Evolutionary conservation across 1,140 invertebrate species (phyloP).

Genomic region (Drosophila kepulauana): DNA sequence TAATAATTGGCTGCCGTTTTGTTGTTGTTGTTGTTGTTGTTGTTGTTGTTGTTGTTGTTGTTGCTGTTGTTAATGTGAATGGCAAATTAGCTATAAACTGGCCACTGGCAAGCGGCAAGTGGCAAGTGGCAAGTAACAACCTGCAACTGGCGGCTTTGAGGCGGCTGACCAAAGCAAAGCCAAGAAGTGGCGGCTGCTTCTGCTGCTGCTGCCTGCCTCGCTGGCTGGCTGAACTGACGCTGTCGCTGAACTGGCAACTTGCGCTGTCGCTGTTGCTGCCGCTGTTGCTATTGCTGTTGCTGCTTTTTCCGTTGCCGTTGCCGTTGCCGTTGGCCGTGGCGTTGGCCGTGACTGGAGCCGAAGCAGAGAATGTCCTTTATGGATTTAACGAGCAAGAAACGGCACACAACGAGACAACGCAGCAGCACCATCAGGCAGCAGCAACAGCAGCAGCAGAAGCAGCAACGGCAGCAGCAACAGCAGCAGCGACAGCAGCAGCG

Average conservation of each 20-base stretch:
- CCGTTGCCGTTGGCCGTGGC: conserved; percentile 43
- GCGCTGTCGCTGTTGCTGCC: not conserved
- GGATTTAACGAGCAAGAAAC: conserved; percentile 53
- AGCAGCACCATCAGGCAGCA: conserved; percentile 50
- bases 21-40: conserved; percentile 31
- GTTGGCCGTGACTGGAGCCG: conserved; percentile 50
- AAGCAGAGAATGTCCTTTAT: conserved; percentile 72
- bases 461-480: conserved; percentile 47
- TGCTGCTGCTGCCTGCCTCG: conserved; percentile 53
- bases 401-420: conserved; percentile 34
- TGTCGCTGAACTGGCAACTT: conserved; percentile 20
- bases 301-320: conserved; percentile 14
- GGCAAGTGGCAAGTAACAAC: conserved; percentile 36
- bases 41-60: conserved; percentile 46
- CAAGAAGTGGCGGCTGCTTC: conserved; percentile 47
- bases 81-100: conserved; percentile 62
- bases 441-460: conserved; percentile 47
- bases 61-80: conserved; percentile 52
- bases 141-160: conserved; percentile 37
- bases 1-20: conserved; percentile 37
- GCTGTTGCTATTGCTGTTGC: conserved; percentile 1
- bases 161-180: conserved; percentile 40
- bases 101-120: conserved; percentile 38
- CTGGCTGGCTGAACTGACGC: conserved; percentile 34
- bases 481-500: conserved; percentile 54